Evolutionary conservation across 1,140 invertebrate species (phyloP).

Genomic region (Aphaenogaster rudis): DNA sequence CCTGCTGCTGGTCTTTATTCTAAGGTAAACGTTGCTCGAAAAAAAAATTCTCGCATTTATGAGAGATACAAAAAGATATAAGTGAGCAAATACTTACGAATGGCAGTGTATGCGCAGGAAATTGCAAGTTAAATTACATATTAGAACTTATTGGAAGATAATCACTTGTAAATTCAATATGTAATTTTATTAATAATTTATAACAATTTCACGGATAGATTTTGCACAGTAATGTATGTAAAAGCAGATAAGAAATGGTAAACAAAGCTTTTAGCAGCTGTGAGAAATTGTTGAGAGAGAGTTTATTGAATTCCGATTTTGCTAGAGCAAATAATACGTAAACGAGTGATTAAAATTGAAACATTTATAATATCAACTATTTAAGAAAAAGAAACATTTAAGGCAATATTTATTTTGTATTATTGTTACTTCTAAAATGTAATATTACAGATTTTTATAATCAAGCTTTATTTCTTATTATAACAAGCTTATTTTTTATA

Average conservation of each 20-base stretch:
- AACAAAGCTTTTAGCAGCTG: not conserved
- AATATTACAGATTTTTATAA: not conserved
- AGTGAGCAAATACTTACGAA: not conserved
- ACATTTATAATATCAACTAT: not conserved
- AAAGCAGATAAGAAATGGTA: not conserved
- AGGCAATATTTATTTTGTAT: not conserved
- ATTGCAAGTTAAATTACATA: not conserved
- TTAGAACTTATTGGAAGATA: not conserved
- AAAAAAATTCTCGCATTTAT: not conserved
- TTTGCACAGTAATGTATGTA: not conserved
- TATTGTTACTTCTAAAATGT: not conserved
- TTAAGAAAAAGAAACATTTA: not conserved
- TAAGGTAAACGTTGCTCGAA: not conserved
- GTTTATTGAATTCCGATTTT: not conserved
- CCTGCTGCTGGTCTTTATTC: not conserved
- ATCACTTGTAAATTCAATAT: not conserved
- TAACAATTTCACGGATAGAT: not conserved
- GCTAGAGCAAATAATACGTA: not conserved
- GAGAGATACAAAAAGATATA: not conserved
- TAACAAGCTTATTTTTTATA: not conserved
- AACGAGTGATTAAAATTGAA: not conserved
- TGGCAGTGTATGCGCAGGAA: too few relatives aligned
- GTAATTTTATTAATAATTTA: not conserved
- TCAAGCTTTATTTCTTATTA: not conserved
- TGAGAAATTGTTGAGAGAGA: not conserved